Evolutionary conservation across 2,888 invertebrate genomes (phyloP).

Genomic region (Torymus tubicola): DNA sequence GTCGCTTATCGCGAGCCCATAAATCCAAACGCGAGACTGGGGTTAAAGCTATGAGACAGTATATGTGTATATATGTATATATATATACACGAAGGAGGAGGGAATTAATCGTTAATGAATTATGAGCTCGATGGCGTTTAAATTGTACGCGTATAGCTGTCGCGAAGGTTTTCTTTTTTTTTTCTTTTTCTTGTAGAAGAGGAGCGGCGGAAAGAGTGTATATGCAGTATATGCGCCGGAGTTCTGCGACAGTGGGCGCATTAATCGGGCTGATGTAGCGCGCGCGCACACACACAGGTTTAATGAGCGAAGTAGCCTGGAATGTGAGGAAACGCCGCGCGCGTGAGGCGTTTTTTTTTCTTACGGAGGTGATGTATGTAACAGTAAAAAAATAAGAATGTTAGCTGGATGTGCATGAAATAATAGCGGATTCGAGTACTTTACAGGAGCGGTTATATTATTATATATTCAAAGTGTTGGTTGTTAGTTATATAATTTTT

Average conservation of each 20-base stretch:
- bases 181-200: too few species aligned
- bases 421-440: too few species aligned
- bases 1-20: constrained; percentile 47
- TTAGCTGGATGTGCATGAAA: too few species aligned
- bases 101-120: constrained; percentile 45
- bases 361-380: too few species aligned
- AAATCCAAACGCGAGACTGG: constrained; percentile 13
- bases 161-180: too few species aligned
- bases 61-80: background rate
- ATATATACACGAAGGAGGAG: background rate
- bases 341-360: too few species aligned
- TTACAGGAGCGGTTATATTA: too few species aligned
- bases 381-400: too few species aligned
- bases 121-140: constrained; percentile 9
- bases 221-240: background rate
- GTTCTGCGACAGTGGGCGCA: background rate
- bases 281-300: background rate
- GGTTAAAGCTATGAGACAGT: too few species aligned
- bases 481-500: too few species aligned
- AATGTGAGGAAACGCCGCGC: background rate
- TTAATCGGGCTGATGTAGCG: background rate
- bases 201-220: too few species aligned
- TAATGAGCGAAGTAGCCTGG: constrained; percentile 14
- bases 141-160: background rate
- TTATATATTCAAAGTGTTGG: too few species aligned